Evolutionary conservation across 2,797 vertebrate species (phyloP).

Genomic region (Masticophis lateralis): DNA sequence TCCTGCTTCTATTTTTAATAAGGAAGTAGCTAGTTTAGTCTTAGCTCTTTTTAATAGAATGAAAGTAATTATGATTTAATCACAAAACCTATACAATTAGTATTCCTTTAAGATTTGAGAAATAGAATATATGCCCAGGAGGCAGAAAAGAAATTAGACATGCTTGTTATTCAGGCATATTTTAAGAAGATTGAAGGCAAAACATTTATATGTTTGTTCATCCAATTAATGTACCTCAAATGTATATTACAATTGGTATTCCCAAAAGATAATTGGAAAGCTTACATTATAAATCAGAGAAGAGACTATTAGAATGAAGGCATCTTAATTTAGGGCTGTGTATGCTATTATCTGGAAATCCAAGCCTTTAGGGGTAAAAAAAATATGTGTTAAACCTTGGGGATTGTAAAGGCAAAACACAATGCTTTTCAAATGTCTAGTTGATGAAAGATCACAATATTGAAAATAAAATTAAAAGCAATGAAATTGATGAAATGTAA

Average conservation of each 20-base stretch:
- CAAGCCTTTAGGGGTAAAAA: neutral
- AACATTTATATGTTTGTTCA: neutral
- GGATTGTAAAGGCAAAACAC: neutral
- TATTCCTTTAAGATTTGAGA: neutral
- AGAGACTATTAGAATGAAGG: neutral
- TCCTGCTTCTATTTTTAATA: neutral
- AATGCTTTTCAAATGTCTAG: neutral
- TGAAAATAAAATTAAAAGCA: neutral
- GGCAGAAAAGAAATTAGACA: neutral
- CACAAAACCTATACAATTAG: neutral
- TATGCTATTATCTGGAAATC: neutral
- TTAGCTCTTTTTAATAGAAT: neutral
- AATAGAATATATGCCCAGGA: neutral
- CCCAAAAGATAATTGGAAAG: neutral
- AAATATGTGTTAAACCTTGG: no score
- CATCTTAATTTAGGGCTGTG: neutral
- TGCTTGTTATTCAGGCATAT: neutral
- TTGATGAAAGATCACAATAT: neutral
- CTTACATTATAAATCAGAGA: neutral
- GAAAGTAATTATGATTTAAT: neutral
- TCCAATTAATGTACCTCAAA: neutral
- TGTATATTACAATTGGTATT: neutral
- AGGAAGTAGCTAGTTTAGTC: neutral
- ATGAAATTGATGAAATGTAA: neutral
- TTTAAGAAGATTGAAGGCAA: neutral